These are phyloP conservation scores for Rhingia campestris DNA, from an alignment of 2,888 invertebrate species.

Conservation along the genomic window DNA sequence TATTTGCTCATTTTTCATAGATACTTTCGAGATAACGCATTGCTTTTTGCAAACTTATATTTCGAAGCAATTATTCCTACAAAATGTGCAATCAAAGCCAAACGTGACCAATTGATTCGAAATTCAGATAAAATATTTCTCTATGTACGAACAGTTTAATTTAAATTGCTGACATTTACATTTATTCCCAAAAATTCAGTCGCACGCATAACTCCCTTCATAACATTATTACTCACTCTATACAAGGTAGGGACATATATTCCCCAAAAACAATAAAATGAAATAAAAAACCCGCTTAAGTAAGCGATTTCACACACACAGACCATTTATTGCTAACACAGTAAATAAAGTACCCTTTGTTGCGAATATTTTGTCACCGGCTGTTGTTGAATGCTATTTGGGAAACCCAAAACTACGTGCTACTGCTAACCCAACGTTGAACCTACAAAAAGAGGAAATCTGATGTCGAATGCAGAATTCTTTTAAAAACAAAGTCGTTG, in stretches of 20 bases:
- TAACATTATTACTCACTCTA: conserved; percentile 31
- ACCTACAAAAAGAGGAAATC: conserved; percentile 29
- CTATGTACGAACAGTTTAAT: conserved; percentile 15
- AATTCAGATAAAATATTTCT: background rate
- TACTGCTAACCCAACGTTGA: conserved; percentile 11
- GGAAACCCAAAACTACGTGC: conserved; percentile 36
- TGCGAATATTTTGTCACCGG: conserved; percentile 44
- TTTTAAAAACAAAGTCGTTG: conserved; percentile 34
- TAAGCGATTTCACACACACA: conserved; percentile 40
- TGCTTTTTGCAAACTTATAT: background rate
- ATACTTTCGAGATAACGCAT: background rate
- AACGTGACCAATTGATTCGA: conserved; percentile 4
- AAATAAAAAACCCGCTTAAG: conserved; percentile 31
- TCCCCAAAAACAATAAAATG: conserved; percentile 4
- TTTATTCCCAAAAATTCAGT: conserved; percentile 11
- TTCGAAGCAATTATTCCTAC: background rate
- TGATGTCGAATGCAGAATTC: conserved; percentile 47
- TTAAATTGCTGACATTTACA: conserved; percentile 24
- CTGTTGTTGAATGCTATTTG: conserved; percentile 40
- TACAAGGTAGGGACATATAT: background rate
- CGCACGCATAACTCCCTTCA: conserved; percentile 7
- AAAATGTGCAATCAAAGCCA: background rate
- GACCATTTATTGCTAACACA: conserved; percentile 16
- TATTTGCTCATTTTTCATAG: too few species aligned
- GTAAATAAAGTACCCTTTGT: conserved; percentile 45